Base-by-base conservation (phyloP, 2,888 invertebrate species). In the Leptura quadrifasciata region DNA sequence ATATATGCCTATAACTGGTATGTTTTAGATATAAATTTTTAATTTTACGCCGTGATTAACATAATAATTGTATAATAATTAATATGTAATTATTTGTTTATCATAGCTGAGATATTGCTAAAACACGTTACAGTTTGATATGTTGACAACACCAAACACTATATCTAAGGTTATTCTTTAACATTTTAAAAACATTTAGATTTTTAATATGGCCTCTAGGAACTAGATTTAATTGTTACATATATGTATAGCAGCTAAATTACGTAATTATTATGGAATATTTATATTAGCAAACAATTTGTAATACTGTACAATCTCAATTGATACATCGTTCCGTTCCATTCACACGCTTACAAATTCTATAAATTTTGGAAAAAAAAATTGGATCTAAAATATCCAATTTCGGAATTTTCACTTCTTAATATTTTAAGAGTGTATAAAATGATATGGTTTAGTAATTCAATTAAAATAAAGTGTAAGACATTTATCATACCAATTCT, bases 101-200 rank as follows among this genome's bases (percentile, higher is more conserved):
- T 35, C 55, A 71, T 71, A 71, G 71, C 71, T 27, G 61, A 71
- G 31, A 71, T 71, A 71, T 71, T 71, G 71, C 71, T 71, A 75
- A 74, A 84, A 88, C 85, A 86, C 85, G 84, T 85, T 82, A 80
- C 80, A 81, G 80, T 81, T 84, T 89, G 88, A 88, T 89, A 89
- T 89, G 88, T 88, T 84, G 86, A 87, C 86, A 87, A 88, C 88
- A 88, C 84, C 87, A 84, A 88, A 87, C 82, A 85, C 84, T 86
- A 84, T 78, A 81, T 80, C 80, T 82, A 83, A 74, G 73, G 74
- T 79, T 82, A 80, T 78, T 80, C 75, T 76, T 47, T 75, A 81
- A 84, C 81, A 83, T 80, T 83, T 82, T 79, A 80, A 82, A 85
- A 85, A 86, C 86, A 87, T 85, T 84, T 84, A 86, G 82, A 86